Evolutionary conservation across 2,888 invertebrate species (phyloP), one percentile per base, ranked within the genome.

Genomic region (Lydus trimaculatus): DNA sequence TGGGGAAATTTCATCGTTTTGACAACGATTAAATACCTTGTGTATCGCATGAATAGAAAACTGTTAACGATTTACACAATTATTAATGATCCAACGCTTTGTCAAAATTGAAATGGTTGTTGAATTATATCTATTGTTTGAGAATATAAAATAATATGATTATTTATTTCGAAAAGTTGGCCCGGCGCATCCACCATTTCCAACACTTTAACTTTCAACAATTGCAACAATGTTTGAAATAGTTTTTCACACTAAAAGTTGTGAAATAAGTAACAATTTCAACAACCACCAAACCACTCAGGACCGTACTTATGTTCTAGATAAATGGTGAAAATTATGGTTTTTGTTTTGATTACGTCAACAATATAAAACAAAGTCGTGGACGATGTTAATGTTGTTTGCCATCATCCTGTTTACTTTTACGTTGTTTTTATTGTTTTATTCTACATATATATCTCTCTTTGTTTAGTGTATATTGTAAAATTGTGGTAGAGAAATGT

Each of bases 271-370:
- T 28, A 28, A 28, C 28, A 28, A 28, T 28, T 28, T 28, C 28
- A 28, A 36, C 36, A 36, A 36, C 17, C 13, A 31, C 39, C 28
- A 31, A 43, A 52, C 20, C 65, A 62, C 62, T 68, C 65, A 69
- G 63, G 63, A 58, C 69, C 61, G 64, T 64, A 69, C 69, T 69
- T 64, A n/a, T n/a, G 66, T 60, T 43, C 63, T 17, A 39, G 63
- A 20, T 52, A 64, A 69, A 65, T 63, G 63, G 31, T 7, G 63
- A 63, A 63, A 66, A 69, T 69, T 69, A 69, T 64, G 60, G 58
- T 66, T 66, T 69, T 69, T 64, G 66, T 43, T 66, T 36, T 65
- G 65, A 65, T 69, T 20, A 48, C 20, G 39, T 65, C 65, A 65
- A 63, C 65, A 63, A 65, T 65, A 65, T 48, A 69, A 69, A 65